Base-by-base conservation (phyloP, 2,888 invertebrate species). In the Melinaea menophilus region DNA sequence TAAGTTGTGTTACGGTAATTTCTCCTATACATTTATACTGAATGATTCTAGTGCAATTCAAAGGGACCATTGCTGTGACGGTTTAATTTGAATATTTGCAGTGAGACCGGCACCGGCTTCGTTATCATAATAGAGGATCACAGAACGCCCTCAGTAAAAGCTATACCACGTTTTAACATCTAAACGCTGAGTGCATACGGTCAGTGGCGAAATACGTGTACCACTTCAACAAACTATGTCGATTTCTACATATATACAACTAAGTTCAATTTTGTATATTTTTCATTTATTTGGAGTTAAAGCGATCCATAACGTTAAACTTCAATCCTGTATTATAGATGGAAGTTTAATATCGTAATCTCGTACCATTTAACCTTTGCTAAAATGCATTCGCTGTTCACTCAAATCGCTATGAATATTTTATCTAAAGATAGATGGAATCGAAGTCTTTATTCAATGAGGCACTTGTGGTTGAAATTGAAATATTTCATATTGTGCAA, bases 401-500 rank as follows among this genome's bases (percentile, higher is more conserved):
- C 68, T 74, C 65, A 75, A 75, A 77, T 73, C 75, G 75, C 76
- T 81, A 79, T 85, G 80, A 86, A 87, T 86, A 86, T 84, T 84
- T 84, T 76, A 83, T 79, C 76, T 76, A 61, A 76, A 78, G 77
- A 79, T 79, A 79, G 76, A 66, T 71, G 74, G 70, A 66, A 68
- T 67, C 69, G 73, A 76, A 41, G 77, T 72, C 72, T 76, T 80
- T 79, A 86, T 88, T 86, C 86, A 86, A 84, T 83, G 84, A 85
- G 79, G 80, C 79, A 81, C 79, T 75, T 78, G 80, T 81, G 80
- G 80, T 82, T 84, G 81, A 81, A 76, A 77, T 81, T 79, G 85
- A 84, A 87, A 84, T 85, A 88, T 88, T 88, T 86, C 86, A 87
- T 88, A 87, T 85, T 84, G 82, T 81, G 84, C 85, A 84, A 85